These are phyloP conservation scores for Perithous albicinctus DNA, from an alignment of 2,888 invertebrate genomes.

Conservation along the genomic window DNA sequence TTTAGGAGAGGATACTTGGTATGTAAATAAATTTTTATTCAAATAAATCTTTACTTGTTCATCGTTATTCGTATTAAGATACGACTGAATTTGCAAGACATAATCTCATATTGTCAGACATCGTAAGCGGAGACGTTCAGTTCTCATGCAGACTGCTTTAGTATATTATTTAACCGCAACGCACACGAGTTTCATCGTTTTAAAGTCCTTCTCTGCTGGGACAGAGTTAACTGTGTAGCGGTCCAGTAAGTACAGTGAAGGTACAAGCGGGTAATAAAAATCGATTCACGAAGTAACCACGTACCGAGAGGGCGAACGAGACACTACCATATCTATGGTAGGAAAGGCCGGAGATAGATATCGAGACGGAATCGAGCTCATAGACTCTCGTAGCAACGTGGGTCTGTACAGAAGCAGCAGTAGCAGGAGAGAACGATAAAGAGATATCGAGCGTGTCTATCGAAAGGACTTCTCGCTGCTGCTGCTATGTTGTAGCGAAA, in stretches of 20 bases:
- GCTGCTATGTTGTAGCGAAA: constrained; percentile 11
- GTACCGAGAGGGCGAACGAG: constrained; percentile 56
- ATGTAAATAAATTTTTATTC: neutral
- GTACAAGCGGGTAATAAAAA: constrained; percentile 53
- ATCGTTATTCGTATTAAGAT: neutral
- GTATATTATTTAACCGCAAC: constrained; percentile 1
- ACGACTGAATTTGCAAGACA: neutral
- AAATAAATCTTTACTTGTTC: neutral
- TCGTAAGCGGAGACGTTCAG: neutral
- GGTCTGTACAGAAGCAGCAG: constrained; percentile 37
- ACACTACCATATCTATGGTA: constrained; percentile 46
- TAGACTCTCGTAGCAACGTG: constrained; percentile 49
- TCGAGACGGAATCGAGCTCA: constrained; percentile 63
- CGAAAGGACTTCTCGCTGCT: constrained; percentile 22
- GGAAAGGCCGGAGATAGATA: constrained; percentile 51
- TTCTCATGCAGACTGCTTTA: neutral
- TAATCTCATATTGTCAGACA: neutral
- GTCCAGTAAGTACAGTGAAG: constrained; percentile 17
- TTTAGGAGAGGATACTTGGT: no score
- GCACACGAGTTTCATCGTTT: constrained; percentile 9
- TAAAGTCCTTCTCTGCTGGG: neutral
- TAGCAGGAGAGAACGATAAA: constrained; percentile 52
- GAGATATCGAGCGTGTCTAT: constrained; percentile 63
- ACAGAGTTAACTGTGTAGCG: constrained; percentile 5
- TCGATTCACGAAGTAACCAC: constrained; percentile 57